These are phyloP conservation scores for Drosophila lini DNA, from an alignment of 1,140 invertebrate genomes.

Conservation along the genomic window DNA sequence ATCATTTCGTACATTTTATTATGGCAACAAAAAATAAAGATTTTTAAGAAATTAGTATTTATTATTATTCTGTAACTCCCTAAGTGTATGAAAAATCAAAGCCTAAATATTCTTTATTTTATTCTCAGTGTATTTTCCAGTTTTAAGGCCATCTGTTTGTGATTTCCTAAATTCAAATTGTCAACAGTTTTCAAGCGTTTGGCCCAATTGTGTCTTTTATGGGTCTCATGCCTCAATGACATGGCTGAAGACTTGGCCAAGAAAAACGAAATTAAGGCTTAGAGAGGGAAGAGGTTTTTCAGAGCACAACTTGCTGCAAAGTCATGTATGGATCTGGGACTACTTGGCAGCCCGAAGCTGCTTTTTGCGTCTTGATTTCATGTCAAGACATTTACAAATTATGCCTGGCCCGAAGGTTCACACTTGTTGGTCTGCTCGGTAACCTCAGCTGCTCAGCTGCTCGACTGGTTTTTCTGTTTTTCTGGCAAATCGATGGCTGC, in stretches of 20 bases:
- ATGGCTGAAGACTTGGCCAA: constrained; percentile 8
- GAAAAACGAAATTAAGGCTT: background rate
- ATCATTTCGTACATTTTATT: too few species aligned
- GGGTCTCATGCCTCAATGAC: constrained; percentile 6
- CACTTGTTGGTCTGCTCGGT: constrained; percentile 38
- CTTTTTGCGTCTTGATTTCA: constrained; percentile 52
- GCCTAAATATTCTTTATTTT: background rate
- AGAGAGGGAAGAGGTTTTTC: background rate
- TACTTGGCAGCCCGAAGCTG: constrained; percentile 16
- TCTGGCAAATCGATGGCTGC: constrained; percentile 37
- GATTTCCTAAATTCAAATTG: constrained; percentile 64
- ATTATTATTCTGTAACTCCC: too few species aligned
- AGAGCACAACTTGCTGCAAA: constrained; percentile 13
- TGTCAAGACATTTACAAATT: constrained; percentile 74
- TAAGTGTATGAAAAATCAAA: background rate
- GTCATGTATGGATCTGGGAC: constrained; percentile 39
- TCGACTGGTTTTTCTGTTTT: background rate
- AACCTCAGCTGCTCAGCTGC: background rate
- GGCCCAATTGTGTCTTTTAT: constrained; percentile 61
- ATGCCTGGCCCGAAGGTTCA: constrained; percentile 36
- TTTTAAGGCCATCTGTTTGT: constrained; percentile 26
- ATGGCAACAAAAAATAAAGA: too few species aligned
- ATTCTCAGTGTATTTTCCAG: constrained; percentile 1
- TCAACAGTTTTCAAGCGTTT: constrained; percentile 66
- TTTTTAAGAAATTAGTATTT: too few species aligned